Evolutionary conservation across 2,797 vertebrate genomes (phyloP).

Genomic region (Alcedo atthis): DNA sequence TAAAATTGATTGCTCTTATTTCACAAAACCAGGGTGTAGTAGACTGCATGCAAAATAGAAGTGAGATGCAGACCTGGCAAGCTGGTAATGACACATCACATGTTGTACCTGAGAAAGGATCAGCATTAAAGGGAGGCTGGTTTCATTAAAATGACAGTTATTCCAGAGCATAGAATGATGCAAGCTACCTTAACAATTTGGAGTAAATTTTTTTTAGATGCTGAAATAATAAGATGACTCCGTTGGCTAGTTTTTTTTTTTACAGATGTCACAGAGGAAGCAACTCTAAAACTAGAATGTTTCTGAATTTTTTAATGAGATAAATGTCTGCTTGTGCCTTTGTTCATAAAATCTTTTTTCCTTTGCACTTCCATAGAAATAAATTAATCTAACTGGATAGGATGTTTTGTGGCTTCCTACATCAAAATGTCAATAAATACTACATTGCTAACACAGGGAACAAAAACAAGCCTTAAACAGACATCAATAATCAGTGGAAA

Average conservation of each 20-base stretch:
- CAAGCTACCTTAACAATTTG: not conserved
- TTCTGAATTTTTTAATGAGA: slow-evolving; percentile 52
- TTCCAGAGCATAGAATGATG: not conserved
- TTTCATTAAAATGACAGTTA: not conserved
- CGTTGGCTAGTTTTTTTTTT: not conserved
- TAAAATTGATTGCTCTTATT: not conserved
- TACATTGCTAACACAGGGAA: slow-evolving; percentile 67
- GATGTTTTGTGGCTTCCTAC: slow-evolving; percentile 61
- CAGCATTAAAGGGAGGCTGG: not conserved
- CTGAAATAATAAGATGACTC: slow-evolving; percentile 10
- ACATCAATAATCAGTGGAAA: slow-evolving; percentile 72
- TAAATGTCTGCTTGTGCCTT: not conserved
- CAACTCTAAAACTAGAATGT: slow-evolving; percentile 10
- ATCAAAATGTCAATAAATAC: slow-evolving; percentile 75
- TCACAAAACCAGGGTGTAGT: not conserved
- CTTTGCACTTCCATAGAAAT: slow-evolving; percentile 39
- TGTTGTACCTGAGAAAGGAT: not conserved
- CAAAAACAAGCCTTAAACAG: slow-evolving; percentile 70
- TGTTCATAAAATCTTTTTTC: slow-evolving; percentile 30
- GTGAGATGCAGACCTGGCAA: not conserved
- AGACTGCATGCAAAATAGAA: not conserved
- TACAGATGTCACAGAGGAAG: slow-evolving; percentile 23
- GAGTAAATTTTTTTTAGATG: not conserved
- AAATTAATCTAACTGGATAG: slow-evolving; percentile 65
- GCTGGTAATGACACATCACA: not conserved